These are phyloP conservation scores for Campoletis raptor DNA, from an alignment of 2,888 invertebrate genomes.

Conservation along the genomic window DNA sequence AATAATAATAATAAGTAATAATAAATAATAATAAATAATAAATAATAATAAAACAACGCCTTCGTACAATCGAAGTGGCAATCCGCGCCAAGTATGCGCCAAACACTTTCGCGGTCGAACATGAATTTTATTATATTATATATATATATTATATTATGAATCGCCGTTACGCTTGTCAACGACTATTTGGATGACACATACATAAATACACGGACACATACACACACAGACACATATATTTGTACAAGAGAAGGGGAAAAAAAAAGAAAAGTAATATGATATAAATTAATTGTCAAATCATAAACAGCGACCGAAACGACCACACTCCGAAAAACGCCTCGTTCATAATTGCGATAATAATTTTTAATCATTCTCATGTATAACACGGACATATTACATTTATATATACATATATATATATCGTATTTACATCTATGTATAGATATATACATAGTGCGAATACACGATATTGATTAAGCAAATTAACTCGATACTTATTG, in stretches of 20 bases:
- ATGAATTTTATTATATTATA: conserved; percentile 68
- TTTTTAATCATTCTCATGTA: conserved; percentile 67
- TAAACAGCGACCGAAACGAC: conserved; percentile 61
- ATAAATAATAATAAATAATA: conserved; percentile 39
- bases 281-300: conserved; percentile 62
- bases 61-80: conserved; percentile 79
- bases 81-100: conserved; percentile 72
- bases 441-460: conserved; percentile 55
- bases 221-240: conserved; percentile 43
- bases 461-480: conserved; percentile 67
- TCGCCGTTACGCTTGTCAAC: conserved; percentile 72
- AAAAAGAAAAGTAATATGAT: conserved; percentile 14
- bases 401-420: conserved; percentile 4
- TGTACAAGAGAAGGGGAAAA: conserved; percentile 45
- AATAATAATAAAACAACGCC: conserved; percentile 70
- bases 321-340: conserved; percentile 57
- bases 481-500: conserved; percentile 57
- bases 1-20: conserved; percentile 50
- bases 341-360: conserved; percentile 65
- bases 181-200: conserved; percentile 60
- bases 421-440: conserved; percentile 17
- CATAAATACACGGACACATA: background rate
- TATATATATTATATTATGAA: conserved; percentile 57
- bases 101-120: conserved; percentile 67
- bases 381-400: conserved; percentile 58